Evolutionary conservation across 2,888 invertebrate species (phyloP).

Genomic region (Acrobasis suavella): DNA sequence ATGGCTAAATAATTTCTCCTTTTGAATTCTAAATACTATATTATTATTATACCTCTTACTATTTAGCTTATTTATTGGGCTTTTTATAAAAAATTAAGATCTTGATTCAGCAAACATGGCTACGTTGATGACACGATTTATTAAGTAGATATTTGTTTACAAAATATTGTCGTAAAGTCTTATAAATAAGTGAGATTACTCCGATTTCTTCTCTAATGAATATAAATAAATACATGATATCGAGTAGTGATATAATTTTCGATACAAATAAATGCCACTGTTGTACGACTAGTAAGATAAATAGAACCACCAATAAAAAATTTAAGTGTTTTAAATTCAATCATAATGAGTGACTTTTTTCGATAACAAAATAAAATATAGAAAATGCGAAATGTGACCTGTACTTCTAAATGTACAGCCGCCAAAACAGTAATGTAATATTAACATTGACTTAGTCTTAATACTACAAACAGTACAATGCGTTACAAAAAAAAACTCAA

Average conservation of each 20-base stretch:
- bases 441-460: slow-evolving; percentile 19
- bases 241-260: slow-evolving; percentile 29
- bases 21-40: neutral
- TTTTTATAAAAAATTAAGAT: neutral
- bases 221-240: slow-evolving; percentile 28
- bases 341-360: slow-evolving; percentile 21
- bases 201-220: slow-evolving; percentile 29
- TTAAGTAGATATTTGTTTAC: slow-evolving; percentile 30
- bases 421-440: slow-evolving; percentile 17
- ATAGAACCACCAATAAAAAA: slow-evolving; percentile 40
- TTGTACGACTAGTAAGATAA: slow-evolving; percentile 57
- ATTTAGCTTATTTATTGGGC: neutral
- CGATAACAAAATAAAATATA: slow-evolving; percentile 9
- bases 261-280: slow-evolving; percentile 56
- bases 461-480: slow-evolving; percentile 2
- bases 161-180: slow-evolving; percentile 40
- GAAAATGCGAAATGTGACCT: slow-evolving; percentile 17
- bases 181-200: slow-evolving; percentile 36
- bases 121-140: slow-evolving; percentile 24
- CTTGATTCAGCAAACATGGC: slow-evolving; percentile 24
- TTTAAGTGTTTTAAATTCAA: slow-evolving; percentile 29
- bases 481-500: too few species aligned
- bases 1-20: neutral
- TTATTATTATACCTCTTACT: neutral
- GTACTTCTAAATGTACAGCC: slow-evolving; percentile 18